phyloP scores from a whole-genome alignment of 2,888 invertebrate genomes.

The Ditula angustiorana region DNA sequence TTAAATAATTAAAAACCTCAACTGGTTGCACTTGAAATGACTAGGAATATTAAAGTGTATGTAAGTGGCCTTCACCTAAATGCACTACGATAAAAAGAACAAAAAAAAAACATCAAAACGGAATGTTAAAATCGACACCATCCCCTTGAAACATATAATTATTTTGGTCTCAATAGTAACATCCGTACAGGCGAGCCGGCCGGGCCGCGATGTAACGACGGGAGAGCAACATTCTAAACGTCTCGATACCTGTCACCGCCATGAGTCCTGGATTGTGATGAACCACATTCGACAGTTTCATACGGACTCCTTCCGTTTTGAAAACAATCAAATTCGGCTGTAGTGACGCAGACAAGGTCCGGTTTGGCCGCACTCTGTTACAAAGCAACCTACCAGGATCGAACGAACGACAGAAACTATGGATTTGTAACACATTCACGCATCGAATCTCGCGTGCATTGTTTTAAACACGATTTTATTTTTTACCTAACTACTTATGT shows the following conservation, averaged over 20 bases:
- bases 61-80: conserved; percentile 80
- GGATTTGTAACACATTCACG: conserved; percentile 73
- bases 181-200: conserved; percentile 69
- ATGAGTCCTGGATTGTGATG: neutral
- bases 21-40: conserved; percentile 84
- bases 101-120: conserved; percentile 64
- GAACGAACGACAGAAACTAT: conserved; percentile 68
- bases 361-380: conserved; percentile 9
- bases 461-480: conserved; percentile 75
- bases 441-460: conserved; percentile 74
- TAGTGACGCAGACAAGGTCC: conserved; percentile 2
- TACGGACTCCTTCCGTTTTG: conserved; percentile 32
- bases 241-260: neutral
- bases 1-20: conserved; percentile 80
- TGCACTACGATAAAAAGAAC: conserved; percentile 66
- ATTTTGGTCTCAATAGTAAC: conserved; percentile 84
- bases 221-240: neutral
- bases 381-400: conserved; percentile 44
- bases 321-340: conserved; percentile 21
- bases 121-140: conserved; percentile 85
- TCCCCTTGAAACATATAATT: conserved; percentile 83
- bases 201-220: conserved; percentile 28
- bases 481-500: conserved; percentile 85
- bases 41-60: conserved; percentile 81
- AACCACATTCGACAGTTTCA: conserved; percentile 17